These are phyloP conservation scores for Cyprinus carpio DNA, from an alignment of 2,113 vertebrate species.

Conservation along the genomic window DNA sequence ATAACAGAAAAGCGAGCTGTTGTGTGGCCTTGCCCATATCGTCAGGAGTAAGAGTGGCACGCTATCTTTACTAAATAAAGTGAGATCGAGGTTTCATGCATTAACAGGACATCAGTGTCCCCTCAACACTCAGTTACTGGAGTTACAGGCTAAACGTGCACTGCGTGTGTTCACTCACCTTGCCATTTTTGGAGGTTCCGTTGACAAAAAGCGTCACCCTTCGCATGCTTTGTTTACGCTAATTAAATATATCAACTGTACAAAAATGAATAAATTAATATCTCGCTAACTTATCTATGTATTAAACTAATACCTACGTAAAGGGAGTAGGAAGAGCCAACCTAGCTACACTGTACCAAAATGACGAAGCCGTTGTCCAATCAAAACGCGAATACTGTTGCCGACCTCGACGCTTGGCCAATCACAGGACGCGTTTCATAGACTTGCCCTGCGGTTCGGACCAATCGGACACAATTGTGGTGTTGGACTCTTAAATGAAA, in stretches of 20 bases:
- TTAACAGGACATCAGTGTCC: conserved; percentile 3
- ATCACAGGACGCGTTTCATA: background rate
- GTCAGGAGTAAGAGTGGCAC: background rate
- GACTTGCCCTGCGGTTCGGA: background rate
- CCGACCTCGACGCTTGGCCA: conserved; percentile 3
- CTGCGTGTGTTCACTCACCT: conserved; percentile 76
- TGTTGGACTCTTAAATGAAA: background rate
- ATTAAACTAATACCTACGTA: conserved; percentile 36
- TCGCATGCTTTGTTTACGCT: conserved; percentile 80
- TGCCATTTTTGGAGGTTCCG: conserved; percentile 90
- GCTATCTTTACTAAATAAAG: background rate
- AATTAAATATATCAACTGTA: conserved; percentile 13
- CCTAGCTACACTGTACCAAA: conserved; percentile 32
- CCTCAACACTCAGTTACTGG: background rate
- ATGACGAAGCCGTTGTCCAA: conserved; percentile 31
- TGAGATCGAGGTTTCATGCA: background rate
- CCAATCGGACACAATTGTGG: conserved; percentile 55
- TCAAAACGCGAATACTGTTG: conserved; percentile 18
- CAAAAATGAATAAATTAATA: background rate
- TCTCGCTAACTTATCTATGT: background rate
- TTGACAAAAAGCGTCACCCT: conserved; percentile 95
- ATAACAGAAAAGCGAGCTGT: background rate
- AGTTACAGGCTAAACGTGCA: conserved; percentile 16
- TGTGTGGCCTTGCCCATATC: background rate
- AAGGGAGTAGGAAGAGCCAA: conserved; percentile 3